These are phyloP conservation scores for Hemichromis elongatus DNA, from an alignment of 2,113 vertebrate genomes.

Conservation along the genomic window DNA sequence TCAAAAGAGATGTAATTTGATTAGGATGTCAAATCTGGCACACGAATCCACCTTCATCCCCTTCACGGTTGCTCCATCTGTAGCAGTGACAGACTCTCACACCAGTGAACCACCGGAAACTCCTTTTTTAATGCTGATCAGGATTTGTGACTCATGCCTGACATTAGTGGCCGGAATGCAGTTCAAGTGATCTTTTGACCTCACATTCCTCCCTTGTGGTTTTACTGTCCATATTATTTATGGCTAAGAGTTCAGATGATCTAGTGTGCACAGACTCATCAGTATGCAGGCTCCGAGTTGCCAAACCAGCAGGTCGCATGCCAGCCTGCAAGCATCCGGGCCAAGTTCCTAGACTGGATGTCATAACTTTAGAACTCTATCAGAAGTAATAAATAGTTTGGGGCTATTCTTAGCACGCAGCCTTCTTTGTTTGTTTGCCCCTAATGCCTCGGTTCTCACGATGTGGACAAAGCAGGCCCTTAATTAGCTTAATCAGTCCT, in stretches of 20 bases:
- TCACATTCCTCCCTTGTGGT: neutral
- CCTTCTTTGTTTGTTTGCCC: neutral
- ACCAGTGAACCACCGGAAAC: neutral
- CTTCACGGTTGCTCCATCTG: neutral
- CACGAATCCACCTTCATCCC: neutral
- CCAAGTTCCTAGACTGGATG: neutral
- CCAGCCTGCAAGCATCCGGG: neutral
- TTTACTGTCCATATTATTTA: neutral
- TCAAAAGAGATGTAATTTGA: neutral
- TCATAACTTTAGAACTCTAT: neutral
- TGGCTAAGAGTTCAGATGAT: neutral
- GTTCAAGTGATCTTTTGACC: neutral
- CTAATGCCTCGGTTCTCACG: neutral
- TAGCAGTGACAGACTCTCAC: neutral
- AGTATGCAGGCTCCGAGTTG: neutral
- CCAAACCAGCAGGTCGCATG: neutral
- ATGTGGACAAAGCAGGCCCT: neutral
- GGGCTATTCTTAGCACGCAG: constrained; percentile 23
- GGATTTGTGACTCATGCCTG: neutral
- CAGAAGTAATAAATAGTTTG: neutral
- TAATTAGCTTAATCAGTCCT: neutral
- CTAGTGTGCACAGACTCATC: neutral
- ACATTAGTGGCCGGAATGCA: neutral
- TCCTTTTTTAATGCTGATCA: neutral
- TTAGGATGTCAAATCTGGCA: constrained; percentile 8